Evolutionary conservation across 2,888 invertebrate genomes (phyloP).

Genomic region (Mythimna impura): DNA sequence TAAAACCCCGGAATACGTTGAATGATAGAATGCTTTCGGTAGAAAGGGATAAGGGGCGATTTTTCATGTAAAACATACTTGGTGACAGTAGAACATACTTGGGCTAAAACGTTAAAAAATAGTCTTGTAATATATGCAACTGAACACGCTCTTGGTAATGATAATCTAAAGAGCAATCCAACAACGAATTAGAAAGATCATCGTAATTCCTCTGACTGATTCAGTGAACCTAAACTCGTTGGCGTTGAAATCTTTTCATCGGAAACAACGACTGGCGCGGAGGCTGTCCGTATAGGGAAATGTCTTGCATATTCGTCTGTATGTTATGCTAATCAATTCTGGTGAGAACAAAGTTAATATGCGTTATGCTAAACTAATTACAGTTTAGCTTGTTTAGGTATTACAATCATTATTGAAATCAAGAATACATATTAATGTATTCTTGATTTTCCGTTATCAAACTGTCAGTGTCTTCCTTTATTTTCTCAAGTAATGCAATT

Average conservation of each 20-base stretch:
- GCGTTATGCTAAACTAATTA: too few relatives aligned
- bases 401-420: too few relatives aligned
- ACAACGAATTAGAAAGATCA: not conserved
- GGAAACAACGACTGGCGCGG: not conserved
- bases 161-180: not conserved
- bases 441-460: not conserved
- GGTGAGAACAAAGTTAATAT: not conserved
- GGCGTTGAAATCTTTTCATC: constrained; percentile 47
- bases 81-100: not conserved
- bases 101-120: too few relatives aligned
- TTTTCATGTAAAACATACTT: constrained; percentile 4
- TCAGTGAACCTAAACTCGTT: not conserved
- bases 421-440: not conserved
- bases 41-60: not conserved
- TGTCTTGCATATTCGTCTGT: not conserved
- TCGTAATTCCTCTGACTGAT: too few relatives aligned
- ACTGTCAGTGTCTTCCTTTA: not conserved
- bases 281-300: not conserved
- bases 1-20: not conserved
- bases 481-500: constrained; percentile 49
- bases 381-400: too few relatives aligned
- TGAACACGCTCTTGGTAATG: not conserved
- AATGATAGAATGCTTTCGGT: constrained; percentile 1
- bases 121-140: not conserved
- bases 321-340: not conserved